These are phyloP conservation scores for Smutsia temminckii DNA, from an alignment of 2,797 vertebrate genomes.

Conservation along the genomic window DNA sequence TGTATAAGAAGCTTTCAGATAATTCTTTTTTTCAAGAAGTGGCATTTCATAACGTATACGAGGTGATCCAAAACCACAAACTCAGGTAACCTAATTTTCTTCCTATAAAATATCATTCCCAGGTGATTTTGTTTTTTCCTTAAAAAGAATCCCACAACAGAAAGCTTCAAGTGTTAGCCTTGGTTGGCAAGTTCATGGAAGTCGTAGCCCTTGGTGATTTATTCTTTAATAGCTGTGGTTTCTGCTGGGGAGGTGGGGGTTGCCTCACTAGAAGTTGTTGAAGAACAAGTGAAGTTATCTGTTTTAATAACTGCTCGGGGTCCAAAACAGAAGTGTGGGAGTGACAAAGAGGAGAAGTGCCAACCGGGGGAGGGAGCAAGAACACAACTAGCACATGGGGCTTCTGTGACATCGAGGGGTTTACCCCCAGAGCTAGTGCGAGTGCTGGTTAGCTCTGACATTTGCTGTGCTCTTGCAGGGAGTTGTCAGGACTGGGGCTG, in stretches of 20 bases:
- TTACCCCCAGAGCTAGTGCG: neutral
- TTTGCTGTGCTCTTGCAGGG: neutral
- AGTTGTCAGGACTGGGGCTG: neutral
- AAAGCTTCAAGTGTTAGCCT: constrained; percentile 39
- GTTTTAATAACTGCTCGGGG: neutral
- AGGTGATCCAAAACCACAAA: neutral
- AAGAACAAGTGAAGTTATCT: constrained; percentile 6
- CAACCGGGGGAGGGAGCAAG: neutral
- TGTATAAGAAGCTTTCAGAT: neutral
- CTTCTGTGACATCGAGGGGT: neutral
- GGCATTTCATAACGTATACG: neutral
- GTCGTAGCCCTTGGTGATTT: constrained; percentile 8
- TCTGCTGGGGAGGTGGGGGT: neutral
- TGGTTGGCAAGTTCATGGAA: constrained; percentile 18
- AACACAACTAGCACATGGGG: neutral
- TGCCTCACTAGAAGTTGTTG: neutral
- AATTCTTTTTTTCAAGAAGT: neutral
- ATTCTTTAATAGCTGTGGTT: constrained; percentile 50
- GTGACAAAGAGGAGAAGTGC: neutral
- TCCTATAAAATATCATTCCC: neutral
- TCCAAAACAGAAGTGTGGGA: neutral
- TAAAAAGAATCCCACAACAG: neutral
- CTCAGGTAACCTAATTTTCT: neutral
- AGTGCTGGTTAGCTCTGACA: neutral
- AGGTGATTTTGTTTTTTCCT: neutral